These are phyloP conservation scores for Ailurus styani DNA, from an alignment of 2,113 vertebrate species.

Conservation along the genomic window DNA sequence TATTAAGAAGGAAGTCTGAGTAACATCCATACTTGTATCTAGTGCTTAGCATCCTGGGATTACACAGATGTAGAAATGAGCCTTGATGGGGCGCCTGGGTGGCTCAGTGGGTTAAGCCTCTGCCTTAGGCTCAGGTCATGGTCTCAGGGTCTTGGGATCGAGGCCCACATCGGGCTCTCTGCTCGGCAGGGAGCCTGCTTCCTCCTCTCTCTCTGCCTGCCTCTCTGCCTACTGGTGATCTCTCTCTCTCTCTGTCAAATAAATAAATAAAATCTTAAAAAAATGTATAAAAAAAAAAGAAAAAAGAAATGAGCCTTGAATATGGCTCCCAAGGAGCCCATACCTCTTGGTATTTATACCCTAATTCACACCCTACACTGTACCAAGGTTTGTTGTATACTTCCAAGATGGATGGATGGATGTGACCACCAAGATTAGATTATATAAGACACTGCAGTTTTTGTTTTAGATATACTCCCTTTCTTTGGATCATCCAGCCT, in stretches of 20 bases:
- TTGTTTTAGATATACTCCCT: neutral
- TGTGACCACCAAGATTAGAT: neutral
- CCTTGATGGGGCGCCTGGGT: no score
- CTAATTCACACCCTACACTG: neutral
- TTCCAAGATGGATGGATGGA: neutral
- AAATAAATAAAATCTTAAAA: no score
- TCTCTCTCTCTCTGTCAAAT: no score
- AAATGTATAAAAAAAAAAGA: no score
- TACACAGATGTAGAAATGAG: neutral
- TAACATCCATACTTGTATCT: neutral
- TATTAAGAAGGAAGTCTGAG: neutral
- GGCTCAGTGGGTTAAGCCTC: no score
- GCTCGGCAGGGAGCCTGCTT: no score
- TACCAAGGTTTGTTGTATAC: neutral
- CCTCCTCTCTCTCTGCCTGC: no score
- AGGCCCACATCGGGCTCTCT: no score
- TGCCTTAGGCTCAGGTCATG: no score
- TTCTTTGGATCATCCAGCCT: neutral
- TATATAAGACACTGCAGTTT: neutral
- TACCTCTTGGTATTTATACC: neutral
- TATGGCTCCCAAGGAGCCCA: neutral
- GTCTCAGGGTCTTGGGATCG: no score
- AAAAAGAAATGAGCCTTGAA: neutral
- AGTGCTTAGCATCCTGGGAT: neutral
- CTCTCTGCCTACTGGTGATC: no score